Conservation (phyloP, 2,797 vertebrate species). For the Rhinogobio ventralis region DNA sequence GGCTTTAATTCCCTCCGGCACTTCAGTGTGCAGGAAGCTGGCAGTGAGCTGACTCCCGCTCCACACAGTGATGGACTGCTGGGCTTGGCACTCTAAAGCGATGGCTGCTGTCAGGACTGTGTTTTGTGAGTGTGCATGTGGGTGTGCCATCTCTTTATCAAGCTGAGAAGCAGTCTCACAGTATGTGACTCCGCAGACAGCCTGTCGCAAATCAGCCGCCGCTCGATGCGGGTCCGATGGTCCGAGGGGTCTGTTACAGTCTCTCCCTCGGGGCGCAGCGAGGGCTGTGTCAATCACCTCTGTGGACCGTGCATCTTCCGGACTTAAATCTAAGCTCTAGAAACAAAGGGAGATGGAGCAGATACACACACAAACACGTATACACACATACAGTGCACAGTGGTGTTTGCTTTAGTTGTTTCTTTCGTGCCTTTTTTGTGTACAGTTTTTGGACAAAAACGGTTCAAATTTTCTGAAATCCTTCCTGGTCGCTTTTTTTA, state of each 20-base stretch:
- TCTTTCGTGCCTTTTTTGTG: not conserved
- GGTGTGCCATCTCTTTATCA: constrained; percentile 65
- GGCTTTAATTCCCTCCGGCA: constrained; percentile 62
- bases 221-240: constrained; percentile 65
- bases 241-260: constrained; percentile 56
- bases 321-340: constrained; percentile 1
- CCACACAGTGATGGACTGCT: constrained; percentile 64
- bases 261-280: constrained; percentile 65
- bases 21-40: constrained; percentile 46
- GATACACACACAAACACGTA: not conserved
- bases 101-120: constrained; percentile 61
- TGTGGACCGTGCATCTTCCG: not conserved
- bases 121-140: constrained; percentile 42
- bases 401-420: not conserved
- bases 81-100: constrained; percentile 62
- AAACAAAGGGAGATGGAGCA: constrained; percentile 5
- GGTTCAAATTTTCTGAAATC: not conserved
- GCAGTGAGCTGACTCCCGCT: constrained; percentile 53
- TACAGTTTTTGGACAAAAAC: not conserved
- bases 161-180: constrained; percentile 47
- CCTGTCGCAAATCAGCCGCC: constrained; percentile 68
- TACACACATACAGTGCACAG: not conserved
- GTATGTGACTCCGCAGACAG: constrained; percentile 34
- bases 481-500: not conserved
- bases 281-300: constrained; percentile 37